Conservation (phyloP, 2,888 invertebrate genomes). For the Miltochrista miniata region DNA sequence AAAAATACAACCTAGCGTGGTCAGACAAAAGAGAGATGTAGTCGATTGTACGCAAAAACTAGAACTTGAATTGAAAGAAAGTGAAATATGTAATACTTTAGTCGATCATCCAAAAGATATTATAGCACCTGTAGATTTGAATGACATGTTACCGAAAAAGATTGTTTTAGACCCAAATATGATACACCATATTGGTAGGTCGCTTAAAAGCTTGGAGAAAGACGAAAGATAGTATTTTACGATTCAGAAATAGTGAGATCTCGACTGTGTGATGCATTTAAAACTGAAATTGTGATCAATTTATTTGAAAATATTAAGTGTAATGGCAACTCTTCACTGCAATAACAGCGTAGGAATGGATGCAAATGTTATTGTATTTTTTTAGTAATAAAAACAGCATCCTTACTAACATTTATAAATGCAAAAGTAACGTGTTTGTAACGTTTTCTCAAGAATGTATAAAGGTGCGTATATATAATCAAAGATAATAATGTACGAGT, state of each 20-base stretch:
- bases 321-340: too few relatives aligned
- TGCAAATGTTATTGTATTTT: too few relatives aligned
- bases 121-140: conserved; percentile 54
- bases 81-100: conserved; percentile 57
- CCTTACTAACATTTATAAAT: too few relatives aligned
- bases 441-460: too few relatives aligned
- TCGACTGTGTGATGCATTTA: conserved; percentile 7
- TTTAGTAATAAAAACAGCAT: too few relatives aligned
- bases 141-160: conserved; percentile 48
- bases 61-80: conserved; percentile 52
- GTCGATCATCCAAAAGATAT: conserved; percentile 27
- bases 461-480: too few relatives aligned
- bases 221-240: conserved; percentile 39
- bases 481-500: too few relatives aligned
- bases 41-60: conserved; percentile 61
- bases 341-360: too few relatives aligned
- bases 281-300: neutral
- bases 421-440: too few relatives aligned
- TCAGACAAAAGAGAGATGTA: conserved; percentile 64
- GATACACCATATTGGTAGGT: conserved; percentile 57
- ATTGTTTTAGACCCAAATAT: conserved; percentile 49
- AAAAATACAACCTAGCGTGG: conserved; percentile 17
- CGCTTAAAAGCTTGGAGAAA: conserved; percentile 62
- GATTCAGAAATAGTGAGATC: neutral
- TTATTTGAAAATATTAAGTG: too few relatives aligned